Base-by-base conservation (phyloP, 2,797 vertebrate species). In the Macropodus opercularis region DNA sequence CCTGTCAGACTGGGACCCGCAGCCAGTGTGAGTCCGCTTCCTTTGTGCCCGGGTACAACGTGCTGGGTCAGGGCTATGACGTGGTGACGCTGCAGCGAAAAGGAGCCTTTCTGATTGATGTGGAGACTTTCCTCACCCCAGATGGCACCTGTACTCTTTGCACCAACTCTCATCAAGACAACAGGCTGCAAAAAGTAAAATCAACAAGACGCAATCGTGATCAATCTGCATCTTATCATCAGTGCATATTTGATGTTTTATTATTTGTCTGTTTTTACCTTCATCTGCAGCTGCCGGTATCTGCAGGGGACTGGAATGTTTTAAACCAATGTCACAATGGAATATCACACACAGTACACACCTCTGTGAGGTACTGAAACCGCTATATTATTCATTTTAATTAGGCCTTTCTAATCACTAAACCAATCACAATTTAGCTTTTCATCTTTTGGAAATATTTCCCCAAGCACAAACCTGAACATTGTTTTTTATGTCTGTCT, bases 1-100 rank as follows among this genome's bases (percentile, higher is more conserved):
- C 44, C 64, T 74, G 57, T 12, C 6, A 0, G 6, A 49, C 0
- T 1, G 67, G 64, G n/a, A 58, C 0, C 32, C 0, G 0, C 15
- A 58, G 3, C 0, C 14, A 63, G 18, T 87, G 85, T 31, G 4
- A 36, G 3, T 32, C 54, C 0, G 63, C 63, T 32, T 56, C 51
- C 13, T 87, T 80, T 13, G 74, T 69, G 2, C 85, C 82, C 6
- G 78, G 85, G 1, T 0, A 85, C 70, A 60, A 79, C 59, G 48
- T 87, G 79, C 56, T 75, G 15, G 85, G 85, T 6, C 41, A 63
- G 49, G 79, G 85, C 19, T 82, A 64, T 0, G 4, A 84, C 0
- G 38, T 80, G 1, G 79, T 84, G 69, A 72, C 60, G 6, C 0
- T 72, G 70, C 43, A 9, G 0, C 58, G 58, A 9, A 79, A 47